These are phyloP conservation scores for Eurosta solidaginis DNA, from an alignment of 1,140 invertebrate genomes.

Conservation along the genomic window DNA sequence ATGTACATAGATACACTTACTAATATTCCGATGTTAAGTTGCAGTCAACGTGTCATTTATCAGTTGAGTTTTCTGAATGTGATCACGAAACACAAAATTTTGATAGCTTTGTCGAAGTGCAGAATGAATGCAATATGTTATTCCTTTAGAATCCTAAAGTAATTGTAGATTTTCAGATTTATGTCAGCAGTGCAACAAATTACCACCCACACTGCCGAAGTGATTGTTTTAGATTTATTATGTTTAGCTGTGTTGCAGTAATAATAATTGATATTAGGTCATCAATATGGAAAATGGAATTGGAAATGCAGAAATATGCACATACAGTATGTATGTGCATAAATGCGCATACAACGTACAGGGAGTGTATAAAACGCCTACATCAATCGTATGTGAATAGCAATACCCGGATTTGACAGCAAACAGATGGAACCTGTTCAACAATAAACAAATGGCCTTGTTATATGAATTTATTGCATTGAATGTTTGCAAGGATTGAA, in stretches of 20 bases:
- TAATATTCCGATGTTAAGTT: too few relatives aligned
- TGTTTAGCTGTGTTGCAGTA: not conserved
- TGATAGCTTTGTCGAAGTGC: too few relatives aligned
- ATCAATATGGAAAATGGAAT: not conserved
- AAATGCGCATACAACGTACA: not conserved
- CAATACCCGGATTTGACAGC: not conserved
- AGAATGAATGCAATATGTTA: too few relatives aligned
- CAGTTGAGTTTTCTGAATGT: too few relatives aligned
- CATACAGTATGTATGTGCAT: not conserved
- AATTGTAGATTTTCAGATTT: too few relatives aligned
- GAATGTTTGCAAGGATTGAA: not conserved
- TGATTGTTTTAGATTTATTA: too few relatives aligned
- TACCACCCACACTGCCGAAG: not conserved
- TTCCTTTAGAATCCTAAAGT: too few relatives aligned
- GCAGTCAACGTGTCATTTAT: too few relatives aligned
- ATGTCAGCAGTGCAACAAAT: not conserved
- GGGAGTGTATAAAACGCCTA: not conserved
- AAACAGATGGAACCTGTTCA: not conserved
- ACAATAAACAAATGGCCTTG: constrained; percentile 7
- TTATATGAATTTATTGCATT: not conserved
- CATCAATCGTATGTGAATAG: not conserved
- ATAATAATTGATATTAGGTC: not conserved
- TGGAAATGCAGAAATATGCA: not conserved
- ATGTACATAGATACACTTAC: too few relatives aligned
- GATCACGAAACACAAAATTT: too few relatives aligned